These are phyloP conservation scores for Oxystoma pomonae DNA, from an alignment of 2,888 invertebrate species.

Conservation along the genomic window DNA sequence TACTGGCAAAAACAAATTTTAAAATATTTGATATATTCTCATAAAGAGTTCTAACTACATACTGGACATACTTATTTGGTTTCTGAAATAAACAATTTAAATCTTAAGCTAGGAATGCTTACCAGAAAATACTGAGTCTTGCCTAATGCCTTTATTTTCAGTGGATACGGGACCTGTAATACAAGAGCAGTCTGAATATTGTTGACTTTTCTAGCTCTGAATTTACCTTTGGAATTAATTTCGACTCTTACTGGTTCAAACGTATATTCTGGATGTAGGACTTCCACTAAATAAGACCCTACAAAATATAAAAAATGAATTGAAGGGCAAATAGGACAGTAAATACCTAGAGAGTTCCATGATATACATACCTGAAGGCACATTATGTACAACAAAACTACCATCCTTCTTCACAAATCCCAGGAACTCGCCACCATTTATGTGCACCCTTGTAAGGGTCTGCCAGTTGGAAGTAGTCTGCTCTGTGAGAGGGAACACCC, in stretches of 20 bases:
- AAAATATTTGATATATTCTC: neutral
- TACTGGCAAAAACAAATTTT: neutral
- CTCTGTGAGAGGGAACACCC: constrained; percentile 68
- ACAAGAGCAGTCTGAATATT: constrained; percentile 89
- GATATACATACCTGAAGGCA: constrained; percentile 60
- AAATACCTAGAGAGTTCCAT: no score
- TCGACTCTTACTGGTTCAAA: constrained; percentile 96
- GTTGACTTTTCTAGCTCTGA: constrained; percentile 90
- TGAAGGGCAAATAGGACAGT: no score
- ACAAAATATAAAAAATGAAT: no score
- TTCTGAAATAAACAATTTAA: no score
- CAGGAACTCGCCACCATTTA: constrained; percentile 85
- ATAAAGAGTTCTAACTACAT: neutral
- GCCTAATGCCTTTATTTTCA: constrained; percentile 80
- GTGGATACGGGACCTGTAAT: constrained; percentile 87
- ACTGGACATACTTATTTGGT: no score
- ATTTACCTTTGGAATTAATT: constrained; percentile 96
- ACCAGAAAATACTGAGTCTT: constrained; percentile 71
- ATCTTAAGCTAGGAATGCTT: constrained; percentile 43
- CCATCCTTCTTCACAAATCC: constrained; percentile 91
- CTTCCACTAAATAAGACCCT: constrained; percentile 93
- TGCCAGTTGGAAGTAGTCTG: constrained; percentile 64
- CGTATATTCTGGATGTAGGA: constrained; percentile 82
- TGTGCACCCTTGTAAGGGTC: constrained; percentile 69
- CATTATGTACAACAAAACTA: constrained; percentile 79